Evolutionary conservation across 2,888 invertebrate genomes (phyloP), one percentile per base, ranked within the genome.

Genomic region (Ectemnius lituratus): DNA sequence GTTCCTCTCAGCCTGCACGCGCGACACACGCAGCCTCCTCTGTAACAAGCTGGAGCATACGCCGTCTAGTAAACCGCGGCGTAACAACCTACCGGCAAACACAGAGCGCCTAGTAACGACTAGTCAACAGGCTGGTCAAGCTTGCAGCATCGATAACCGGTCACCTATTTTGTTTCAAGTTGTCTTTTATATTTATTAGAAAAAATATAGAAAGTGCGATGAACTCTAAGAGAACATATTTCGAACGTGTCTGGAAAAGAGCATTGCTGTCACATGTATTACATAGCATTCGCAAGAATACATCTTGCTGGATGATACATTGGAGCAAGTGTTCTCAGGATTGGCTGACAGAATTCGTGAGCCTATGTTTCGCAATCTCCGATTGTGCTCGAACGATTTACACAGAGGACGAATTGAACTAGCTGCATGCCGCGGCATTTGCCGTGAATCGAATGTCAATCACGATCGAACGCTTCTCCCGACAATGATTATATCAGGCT

Each of bases 81-180:
- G 57, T 56, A 64, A 64, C 64, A 56, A 64, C 56, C 64, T 37
- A 13, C 64, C 4, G 8, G 64, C 64, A 64, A 57, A 57, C 56
- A 56, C n/a, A 37, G 49, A 27, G 28, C 37, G 57, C 37, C 52
- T 1, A 4, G 52, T 52, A 52, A 52, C 16, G 52, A 52, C 52
- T 52, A 52, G 52, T 52, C 52, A 52, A 52, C 52, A 52, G 52
- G 14, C 4, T 27, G 52, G 49, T 52, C 52, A 8, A 18, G 37
- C 37, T 0, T 8, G 1, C 37, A 4, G 0, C 37, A 11, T 8
- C 37, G 37, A 37, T 37, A 37, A 23, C 11, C 5, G 37, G 8
- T 8, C 37, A 11, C 1, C 37, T 37, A 37, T 8, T 37, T 37
- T 37, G 37, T 37, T 8, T 8, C 37, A 4, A 6, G 0, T 37